These are phyloP conservation scores for Blastobasis lacticolella DNA, from an alignment of 2,888 invertebrate genomes.

Conservation along the genomic window DNA sequence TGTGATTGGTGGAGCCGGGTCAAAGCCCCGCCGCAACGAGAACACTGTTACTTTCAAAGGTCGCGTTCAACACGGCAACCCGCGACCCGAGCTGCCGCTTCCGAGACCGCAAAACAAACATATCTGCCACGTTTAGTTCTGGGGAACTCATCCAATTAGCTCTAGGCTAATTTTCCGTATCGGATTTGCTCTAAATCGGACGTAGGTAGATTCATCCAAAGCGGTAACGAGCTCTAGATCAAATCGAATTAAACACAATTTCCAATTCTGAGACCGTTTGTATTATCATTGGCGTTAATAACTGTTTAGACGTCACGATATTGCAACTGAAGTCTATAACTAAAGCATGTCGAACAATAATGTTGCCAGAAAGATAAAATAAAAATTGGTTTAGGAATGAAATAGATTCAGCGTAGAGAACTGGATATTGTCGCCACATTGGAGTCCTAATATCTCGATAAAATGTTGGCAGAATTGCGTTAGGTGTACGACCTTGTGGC, in stretches of 20 bases:
- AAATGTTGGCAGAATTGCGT: conserved; percentile 32
- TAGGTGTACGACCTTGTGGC: conserved; percentile 35
- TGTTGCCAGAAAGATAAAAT: too few relatives aligned
- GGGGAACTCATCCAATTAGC: too few relatives aligned
- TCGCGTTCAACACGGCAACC: conserved; percentile 31
- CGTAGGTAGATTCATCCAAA: background rate
- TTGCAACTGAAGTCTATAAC: too few relatives aligned
- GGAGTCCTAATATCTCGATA: conserved; percentile 4
- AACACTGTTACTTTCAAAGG: conserved; percentile 71
- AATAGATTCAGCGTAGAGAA: background rate
- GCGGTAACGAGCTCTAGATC: background rate
- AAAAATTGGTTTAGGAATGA: background rate
- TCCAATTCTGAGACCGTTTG: background rate
- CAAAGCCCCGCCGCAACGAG: conserved; percentile 50
- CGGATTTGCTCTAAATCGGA: background rate
- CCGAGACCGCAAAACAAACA: conserved; percentile 23
- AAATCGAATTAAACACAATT: background rate
- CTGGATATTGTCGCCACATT: background rate
- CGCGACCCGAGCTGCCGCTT: background rate
- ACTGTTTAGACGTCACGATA: too few relatives aligned
- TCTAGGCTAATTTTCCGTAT: too few relatives aligned
- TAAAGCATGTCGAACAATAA: too few relatives aligned
- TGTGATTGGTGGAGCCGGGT: conserved; percentile 36
- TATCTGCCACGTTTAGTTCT: background rate
- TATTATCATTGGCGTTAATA: too few relatives aligned